These are phyloP conservation scores for Craseonycteris thonglongyai DNA, from an alignment of 2,113 vertebrate species.

Conservation along the genomic window DNA sequence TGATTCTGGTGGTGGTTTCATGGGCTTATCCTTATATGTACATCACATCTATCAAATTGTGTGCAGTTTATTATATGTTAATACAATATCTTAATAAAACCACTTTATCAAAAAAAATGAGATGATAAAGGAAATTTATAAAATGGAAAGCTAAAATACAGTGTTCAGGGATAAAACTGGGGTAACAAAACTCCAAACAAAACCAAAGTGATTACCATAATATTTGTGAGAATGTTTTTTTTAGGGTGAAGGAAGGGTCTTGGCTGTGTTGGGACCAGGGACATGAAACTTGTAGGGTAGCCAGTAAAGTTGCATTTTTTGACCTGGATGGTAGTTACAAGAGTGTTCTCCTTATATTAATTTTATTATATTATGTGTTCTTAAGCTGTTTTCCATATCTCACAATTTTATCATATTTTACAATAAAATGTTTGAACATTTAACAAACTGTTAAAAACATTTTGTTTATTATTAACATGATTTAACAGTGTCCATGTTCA, in stretches of 20 bases:
- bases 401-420: background rate
- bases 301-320: conserved; percentile 12
- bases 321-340: background rate
- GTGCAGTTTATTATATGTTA: background rate
- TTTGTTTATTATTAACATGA: no score
- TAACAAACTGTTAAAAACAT: no score
- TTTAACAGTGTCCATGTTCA: background rate
- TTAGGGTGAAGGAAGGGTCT: background rate
- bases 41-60: background rate
- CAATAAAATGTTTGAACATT: no score
- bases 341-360: background rate
- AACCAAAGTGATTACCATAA: background rate
- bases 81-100: background rate
- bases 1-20: background rate
- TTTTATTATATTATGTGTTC: background rate
- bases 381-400: background rate
- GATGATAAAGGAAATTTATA: background rate
- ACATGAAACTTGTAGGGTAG: background rate
- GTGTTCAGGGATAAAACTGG: background rate
- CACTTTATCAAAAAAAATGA: background rate
- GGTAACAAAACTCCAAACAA: background rate
- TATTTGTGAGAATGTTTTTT: background rate
- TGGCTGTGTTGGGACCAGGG: background rate
- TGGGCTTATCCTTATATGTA: background rate
- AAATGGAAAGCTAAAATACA: background rate